A percentile compares a stretch with the other conserved stretches of the same genome.
These are phyloP conservation scores for Ochropacha duplaris DNA, from an alignment of 2,888 invertebrate genomes.

Conservation along the genomic window DNA sequence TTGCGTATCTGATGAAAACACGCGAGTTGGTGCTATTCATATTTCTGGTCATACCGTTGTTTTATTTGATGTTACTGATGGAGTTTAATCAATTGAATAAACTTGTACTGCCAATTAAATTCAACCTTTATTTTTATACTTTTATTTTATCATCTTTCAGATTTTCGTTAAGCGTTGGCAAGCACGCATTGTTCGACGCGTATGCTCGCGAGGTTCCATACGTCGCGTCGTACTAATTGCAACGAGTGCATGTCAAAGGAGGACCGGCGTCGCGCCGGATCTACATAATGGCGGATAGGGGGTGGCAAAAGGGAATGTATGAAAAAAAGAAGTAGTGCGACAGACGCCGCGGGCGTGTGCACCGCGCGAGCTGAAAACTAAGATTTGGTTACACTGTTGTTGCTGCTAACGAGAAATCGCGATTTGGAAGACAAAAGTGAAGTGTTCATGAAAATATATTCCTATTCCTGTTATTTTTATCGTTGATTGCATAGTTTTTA, in stretches of 20 bases:
- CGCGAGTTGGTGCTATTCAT: conserved; percentile 38
- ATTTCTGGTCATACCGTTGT: conserved; percentile 39
- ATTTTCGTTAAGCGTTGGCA: conserved; percentile 18
- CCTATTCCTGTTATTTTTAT: not conserved
- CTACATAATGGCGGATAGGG: conserved; percentile 78
- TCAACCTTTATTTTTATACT: not conserved
- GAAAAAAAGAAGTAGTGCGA: conserved; percentile 61
- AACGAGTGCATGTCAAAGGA: conserved; percentile 79
- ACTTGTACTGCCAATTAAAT: not conserved
- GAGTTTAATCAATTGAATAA: no score
- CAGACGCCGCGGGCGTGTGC: conserved; percentile 56
- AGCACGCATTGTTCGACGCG: conserved; percentile 28
- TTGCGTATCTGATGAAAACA: conserved; percentile 61
- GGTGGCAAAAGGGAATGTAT: conserved; percentile 68
- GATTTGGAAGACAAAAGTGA: conserved; percentile 25
- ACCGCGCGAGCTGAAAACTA: conserved; percentile 42
- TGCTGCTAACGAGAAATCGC: conserved; percentile 56
- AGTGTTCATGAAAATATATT: not conserved
- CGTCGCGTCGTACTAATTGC: conserved; percentile 78
- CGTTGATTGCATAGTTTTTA: not conserved
- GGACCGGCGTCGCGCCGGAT: conserved; percentile 80
- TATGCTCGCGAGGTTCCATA: conserved; percentile 3
- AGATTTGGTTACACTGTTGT: conserved; percentile 72
- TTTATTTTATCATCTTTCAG: not conserved
- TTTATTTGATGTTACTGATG: conserved; percentile 4